These are phyloP conservation scores for Physocephala rufipes DNA, from an alignment of 2,888 invertebrate species.

Conservation along the genomic window DNA sequence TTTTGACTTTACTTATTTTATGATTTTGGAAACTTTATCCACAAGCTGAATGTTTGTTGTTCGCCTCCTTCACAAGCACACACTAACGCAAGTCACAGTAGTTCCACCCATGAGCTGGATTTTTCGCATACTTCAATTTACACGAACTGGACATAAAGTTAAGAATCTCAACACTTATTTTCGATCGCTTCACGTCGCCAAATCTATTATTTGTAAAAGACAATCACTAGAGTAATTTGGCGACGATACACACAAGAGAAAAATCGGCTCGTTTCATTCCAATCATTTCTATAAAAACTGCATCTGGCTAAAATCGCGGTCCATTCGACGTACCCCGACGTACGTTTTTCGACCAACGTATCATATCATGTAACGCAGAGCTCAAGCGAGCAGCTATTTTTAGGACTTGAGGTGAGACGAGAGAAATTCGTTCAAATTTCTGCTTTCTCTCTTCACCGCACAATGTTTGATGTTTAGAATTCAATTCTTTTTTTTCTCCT, in stretches of 20 bases:
- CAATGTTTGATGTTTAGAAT: conserved; percentile 34
- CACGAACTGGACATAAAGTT: not conserved
- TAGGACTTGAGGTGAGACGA: conserved; percentile 42
- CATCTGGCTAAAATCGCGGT: conserved; percentile 25
- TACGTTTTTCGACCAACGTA: conserved; percentile 28
- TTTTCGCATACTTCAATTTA: not conserved
- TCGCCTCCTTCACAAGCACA: not conserved
- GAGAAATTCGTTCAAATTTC: conserved; percentile 23
- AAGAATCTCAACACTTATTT: no score
- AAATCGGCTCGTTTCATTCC: conserved; percentile 10
- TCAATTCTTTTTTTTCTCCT: conserved; percentile 32
- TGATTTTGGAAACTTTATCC: conserved; percentile 37
- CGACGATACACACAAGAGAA: conserved; percentile 3
- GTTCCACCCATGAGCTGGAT: conserved; percentile 17
- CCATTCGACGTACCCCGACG: not conserved
- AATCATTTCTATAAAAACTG: conserved; percentile 14
- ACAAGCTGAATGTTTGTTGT: conserved; percentile 1
- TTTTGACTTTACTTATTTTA: not conserved
- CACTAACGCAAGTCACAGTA: conserved; percentile 24
- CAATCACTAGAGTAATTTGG: not conserved
- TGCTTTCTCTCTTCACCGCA: conserved; percentile 28
- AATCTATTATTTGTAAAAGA: no score
- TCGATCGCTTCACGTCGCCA: no score
- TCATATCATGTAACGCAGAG: conserved; percentile 56
- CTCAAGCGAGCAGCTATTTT: conserved; percentile 52